Evolutionary conservation across 2,888 invertebrate genomes (phyloP), one percentile per base, ranked within the genome.

Genomic region (Ethmia dodecea): DNA sequence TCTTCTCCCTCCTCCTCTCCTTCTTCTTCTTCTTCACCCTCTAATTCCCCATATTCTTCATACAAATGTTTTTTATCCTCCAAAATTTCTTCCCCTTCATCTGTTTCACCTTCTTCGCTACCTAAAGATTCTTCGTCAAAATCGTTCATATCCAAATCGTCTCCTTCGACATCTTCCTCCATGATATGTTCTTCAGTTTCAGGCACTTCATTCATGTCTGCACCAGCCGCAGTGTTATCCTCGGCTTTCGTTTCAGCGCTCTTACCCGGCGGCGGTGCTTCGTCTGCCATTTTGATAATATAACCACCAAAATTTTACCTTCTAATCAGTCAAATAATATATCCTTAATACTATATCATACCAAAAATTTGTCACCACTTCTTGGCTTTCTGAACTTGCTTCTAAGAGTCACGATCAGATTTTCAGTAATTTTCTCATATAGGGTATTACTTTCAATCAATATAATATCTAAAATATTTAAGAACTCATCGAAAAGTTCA

Each of bases 391-490:
- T 57, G 28, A 80, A 67, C 12, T 73, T 59, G 38, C 52, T 49
- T 29, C 80, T 65, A 6, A 80, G 48, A 28, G 68, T 56, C 28
- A 59, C 34, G 22, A 71, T 77, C 42, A 81, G 52, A 46, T 77
- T 78, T 39, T 63, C 70, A 5, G 78, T 80, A 43, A 81, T 77
- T 62, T 61, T 72, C 42, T 75, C 71, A 67, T 76, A 79, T 25
- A 80, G 51, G 41, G 42, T 52, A 15, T 70, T 57, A 45, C 74
- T 78, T 47, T 58, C 59, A 6, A 63, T 28, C 5, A 75, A 72
- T 52, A 81, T 45, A 13, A 48, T 53, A 58, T 80, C 78, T 30
- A 81, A 60, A 42, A 80, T 43, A 40, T 61, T 48, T 45, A 78
- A 61, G 50, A 79, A 58, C 42, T 75, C 68, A 37, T 54, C 48